Evolutionary conservation across 1,140 invertebrate species (phyloP).

Genomic region (Mylabris phalerata): DNA sequence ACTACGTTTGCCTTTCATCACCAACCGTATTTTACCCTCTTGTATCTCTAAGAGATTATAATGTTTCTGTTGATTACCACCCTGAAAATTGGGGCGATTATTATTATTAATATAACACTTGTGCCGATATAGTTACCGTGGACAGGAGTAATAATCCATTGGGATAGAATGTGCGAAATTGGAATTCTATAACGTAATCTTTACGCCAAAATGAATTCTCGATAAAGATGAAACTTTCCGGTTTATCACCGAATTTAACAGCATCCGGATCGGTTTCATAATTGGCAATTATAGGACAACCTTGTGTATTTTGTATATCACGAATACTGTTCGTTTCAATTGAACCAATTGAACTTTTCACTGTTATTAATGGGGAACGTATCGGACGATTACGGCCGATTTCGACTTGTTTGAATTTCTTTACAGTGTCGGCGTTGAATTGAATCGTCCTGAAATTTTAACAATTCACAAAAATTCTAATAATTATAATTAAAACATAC

Average conservation of each 20-base stretch:
- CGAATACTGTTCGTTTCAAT: conserved; percentile 39
- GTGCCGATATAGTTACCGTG: conserved; percentile 48
- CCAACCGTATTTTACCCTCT: conserved; percentile 1
- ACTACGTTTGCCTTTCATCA: conserved; percentile 1
- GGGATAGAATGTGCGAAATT: conserved; percentile 79
- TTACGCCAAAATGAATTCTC: conserved; percentile 59
- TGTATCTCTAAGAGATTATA: conserved; percentile 4
- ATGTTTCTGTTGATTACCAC: background rate
- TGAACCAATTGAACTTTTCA: background rate
- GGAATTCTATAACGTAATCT: conserved; percentile 69
- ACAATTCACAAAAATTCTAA: background rate
- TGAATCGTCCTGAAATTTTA: conserved; percentile 20
- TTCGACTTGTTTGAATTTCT: conserved; percentile 49
- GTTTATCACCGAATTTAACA: conserved; percentile 77
- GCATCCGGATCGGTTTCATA: conserved; percentile 73
- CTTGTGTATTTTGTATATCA: conserved; percentile 42
- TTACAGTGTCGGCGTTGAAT: conserved; percentile 27
- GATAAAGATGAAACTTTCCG: conserved; percentile 67
- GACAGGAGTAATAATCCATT: conserved; percentile 75
- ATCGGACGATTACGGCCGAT: conserved; percentile 59
- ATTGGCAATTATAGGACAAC: conserved; percentile 57
- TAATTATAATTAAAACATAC: conserved; percentile 44
- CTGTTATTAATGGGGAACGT: background rate
- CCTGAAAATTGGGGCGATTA: too few species aligned
- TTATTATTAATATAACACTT: too few species aligned